Evolutionary conservation across 2,797 vertebrate species (phyloP).

Genomic region (Glossophaga mutica): DNA sequence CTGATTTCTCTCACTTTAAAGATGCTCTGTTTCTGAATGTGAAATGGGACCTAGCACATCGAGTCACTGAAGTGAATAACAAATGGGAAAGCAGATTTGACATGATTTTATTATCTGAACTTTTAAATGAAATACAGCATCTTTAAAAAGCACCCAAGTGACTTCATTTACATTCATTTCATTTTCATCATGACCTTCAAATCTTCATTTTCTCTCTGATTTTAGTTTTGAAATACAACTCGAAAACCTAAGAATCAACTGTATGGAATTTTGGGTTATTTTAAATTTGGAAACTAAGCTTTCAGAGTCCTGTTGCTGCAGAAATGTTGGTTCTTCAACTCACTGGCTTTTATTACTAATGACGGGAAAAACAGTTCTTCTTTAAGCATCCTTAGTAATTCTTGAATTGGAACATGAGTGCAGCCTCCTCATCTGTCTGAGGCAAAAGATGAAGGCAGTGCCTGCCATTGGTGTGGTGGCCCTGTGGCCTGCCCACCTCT

Average conservation of each 20-base stretch:
- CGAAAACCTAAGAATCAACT: conserved; percentile 75
- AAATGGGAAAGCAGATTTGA: conserved; percentile 63
- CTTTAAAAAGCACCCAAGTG: conserved; percentile 79
- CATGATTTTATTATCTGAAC: conserved; percentile 27
- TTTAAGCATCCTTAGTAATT: neutral
- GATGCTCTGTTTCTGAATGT: conserved; percentile 85
- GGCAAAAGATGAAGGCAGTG: neutral
- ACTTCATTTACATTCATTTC: conserved; percentile 76
- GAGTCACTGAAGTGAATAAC: conserved; percentile 50
- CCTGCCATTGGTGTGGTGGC: neutral
- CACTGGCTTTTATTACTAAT: neutral
- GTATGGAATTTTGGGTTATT: conserved; percentile 68
- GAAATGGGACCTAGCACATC: conserved; percentile 60
- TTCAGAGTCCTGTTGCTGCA: neutral
- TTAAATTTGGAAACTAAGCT: conserved; percentile 40
- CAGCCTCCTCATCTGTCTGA: neutral
- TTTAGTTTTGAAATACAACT: conserved; percentile 77
- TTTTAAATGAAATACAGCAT: conserved; percentile 79
- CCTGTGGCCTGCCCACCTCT: neutral
- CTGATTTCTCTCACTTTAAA: conserved; percentile 88
- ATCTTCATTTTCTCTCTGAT: conserved; percentile 72
- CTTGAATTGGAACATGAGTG: neutral
- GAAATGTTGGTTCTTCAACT: neutral
- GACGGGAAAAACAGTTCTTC: neutral
- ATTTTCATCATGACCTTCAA: conserved; percentile 75